These are phyloP conservation scores for Aspidoscelis tigris DNA, from an alignment of 2,113 vertebrate species.

Conservation along the genomic window DNA sequence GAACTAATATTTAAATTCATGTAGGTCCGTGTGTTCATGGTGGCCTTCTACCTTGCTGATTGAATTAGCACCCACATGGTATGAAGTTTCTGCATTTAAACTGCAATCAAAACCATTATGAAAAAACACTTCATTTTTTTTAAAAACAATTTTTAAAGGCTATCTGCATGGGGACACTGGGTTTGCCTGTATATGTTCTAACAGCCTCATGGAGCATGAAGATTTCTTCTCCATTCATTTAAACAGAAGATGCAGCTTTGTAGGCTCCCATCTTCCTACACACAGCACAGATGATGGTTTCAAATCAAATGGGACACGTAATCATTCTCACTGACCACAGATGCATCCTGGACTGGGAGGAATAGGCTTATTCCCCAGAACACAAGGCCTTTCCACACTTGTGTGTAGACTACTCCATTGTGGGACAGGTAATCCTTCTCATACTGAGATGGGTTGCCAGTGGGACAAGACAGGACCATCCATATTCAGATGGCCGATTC, in stretches of 20 bases:
- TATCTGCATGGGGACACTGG: background rate
- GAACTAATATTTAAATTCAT: constrained; percentile 63
- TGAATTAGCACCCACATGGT: constrained; percentile 39
- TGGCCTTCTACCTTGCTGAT: constrained; percentile 34
- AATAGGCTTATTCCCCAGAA: background rate
- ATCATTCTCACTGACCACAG: background rate
- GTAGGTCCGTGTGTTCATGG: constrained; percentile 40
- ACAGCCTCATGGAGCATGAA: background rate
- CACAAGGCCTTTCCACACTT: background rate
- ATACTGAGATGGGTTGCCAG: no score
- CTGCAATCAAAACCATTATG: background rate
- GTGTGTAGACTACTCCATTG: no score
- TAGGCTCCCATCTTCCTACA: background rate
- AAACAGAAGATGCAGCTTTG: background rate
- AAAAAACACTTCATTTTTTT: background rate
- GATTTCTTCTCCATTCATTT: background rate
- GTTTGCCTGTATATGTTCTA: background rate
- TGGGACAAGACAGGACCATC: no score
- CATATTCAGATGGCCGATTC: no score
- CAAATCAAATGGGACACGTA: background rate
- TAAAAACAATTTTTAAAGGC: background rate
- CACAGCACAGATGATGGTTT: background rate
- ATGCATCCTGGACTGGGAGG: background rate
- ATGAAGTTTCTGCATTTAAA: constrained; percentile 14
- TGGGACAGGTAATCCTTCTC: no score